Conservation (phyloP, 2,113 vertebrate genomes). For the Epinephelus moara region DNA sequence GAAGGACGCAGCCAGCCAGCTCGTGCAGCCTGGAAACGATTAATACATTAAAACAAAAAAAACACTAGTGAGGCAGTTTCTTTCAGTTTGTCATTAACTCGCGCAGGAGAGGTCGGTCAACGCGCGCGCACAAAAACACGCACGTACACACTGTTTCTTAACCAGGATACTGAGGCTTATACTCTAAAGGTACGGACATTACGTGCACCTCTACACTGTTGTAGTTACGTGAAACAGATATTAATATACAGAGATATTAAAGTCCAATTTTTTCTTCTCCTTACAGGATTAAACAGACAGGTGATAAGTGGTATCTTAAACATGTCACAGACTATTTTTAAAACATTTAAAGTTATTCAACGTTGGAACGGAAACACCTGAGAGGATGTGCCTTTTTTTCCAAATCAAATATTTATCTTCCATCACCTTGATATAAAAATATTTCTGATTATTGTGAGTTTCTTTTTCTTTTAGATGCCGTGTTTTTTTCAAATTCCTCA, state of each 20-base stretch:
- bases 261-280: not conserved
- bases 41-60: slow-evolving; percentile 47
- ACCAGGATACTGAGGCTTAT: not conserved
- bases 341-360: not conserved
- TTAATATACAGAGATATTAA: too few species aligned
- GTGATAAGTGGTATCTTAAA: not conserved
- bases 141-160: not conserved
- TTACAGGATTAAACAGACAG: not conserved
- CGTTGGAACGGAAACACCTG: not conserved
- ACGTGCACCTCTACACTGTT: not conserved
- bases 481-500: not conserved
- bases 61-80: slow-evolving; percentile 28
- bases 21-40: slow-evolving; percentile 51
- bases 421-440: too few species aligned
- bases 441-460: not conserved
- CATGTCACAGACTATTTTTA: not conserved
- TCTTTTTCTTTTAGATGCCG: too few species aligned
- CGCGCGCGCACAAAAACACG: not conserved
- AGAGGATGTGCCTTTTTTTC: not conserved
- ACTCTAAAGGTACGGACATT: not conserved
- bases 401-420: too few species aligned
- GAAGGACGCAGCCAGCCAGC: slow-evolving; percentile 53
- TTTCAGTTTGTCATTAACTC: slow-evolving; percentile 70
- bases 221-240: too few species aligned
- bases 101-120: slow-evolving; percentile 11